These are phyloP conservation scores for Archilochus colubris DNA, from an alignment of 2,113 vertebrate genomes.

Conservation along the genomic window DNA sequence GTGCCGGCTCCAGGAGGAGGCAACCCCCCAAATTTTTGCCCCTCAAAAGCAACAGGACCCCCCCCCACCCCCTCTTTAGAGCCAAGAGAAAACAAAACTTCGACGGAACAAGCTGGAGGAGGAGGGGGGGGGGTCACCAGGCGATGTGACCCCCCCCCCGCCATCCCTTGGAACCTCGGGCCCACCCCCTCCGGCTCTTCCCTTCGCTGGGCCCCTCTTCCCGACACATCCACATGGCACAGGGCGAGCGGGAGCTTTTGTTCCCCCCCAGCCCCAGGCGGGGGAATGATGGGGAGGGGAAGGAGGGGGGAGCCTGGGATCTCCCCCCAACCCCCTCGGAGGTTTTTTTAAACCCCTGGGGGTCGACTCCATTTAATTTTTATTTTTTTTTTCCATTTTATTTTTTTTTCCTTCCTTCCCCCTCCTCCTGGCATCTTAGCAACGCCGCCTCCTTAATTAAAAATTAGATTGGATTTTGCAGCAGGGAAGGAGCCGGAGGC, in stretches of 20 bases:
- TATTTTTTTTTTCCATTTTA: no score
- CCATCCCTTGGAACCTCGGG: no score
- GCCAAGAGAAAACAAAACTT: neutral
- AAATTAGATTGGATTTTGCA: neutral
- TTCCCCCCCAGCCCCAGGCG: neutral
- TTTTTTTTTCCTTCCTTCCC: no score
- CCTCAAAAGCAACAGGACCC: no score
- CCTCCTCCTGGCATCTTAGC: neutral
- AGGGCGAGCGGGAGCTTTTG: neutral
- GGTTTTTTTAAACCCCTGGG: neutral
- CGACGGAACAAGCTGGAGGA: no score
- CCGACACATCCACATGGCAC: neutral
- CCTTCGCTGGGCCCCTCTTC: neutral
- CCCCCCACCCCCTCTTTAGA: no score
- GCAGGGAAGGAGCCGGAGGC: neutral
- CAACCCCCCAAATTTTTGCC: neutral
- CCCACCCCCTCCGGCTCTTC: neutral
- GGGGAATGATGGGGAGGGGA: neutral
- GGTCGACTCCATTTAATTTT: neutral
- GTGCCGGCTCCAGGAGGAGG: no score
- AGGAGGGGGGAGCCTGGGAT: neutral
- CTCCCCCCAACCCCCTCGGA: neutral
- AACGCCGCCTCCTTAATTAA: slow-evolving; percentile 4
- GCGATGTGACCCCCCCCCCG: neutral
- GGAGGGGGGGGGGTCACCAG: no score